Evolutionary conservation across 2,797 vertebrate species (phyloP).

Genomic region (Heterohyrax brucei): DNA sequence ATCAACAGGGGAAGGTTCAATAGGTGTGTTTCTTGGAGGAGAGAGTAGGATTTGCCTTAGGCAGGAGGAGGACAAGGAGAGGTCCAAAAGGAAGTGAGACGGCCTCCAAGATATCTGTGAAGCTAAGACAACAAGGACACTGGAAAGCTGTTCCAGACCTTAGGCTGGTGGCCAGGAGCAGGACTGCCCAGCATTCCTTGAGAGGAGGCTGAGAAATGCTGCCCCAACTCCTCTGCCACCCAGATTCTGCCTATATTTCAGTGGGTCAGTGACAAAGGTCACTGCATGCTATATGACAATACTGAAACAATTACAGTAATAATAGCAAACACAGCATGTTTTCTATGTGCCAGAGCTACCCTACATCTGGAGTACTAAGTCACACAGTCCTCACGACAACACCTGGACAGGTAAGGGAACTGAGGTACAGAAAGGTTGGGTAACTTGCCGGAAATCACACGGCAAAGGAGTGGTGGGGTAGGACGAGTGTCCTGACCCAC

Average conservation of each 20-base stretch:
- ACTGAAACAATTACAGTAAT: too few species aligned
- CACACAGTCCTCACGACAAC: neutral
- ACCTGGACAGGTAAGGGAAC: neutral
- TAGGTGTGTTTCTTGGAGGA: neutral
- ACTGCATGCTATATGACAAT: neutral
- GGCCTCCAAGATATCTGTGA: neutral
- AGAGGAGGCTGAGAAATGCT: neutral
- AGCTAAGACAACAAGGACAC: neutral
- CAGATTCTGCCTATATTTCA: neutral
- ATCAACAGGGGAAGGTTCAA: neutral
- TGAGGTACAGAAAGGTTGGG: neutral
- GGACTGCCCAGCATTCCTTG: too few species aligned
- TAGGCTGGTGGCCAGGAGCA: neutral
- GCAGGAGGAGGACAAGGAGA: neutral
- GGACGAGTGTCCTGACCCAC: neutral
- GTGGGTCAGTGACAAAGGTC: neutral
- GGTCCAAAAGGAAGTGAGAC: neutral
- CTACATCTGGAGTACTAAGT: neutral
- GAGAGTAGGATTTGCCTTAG: neutral
- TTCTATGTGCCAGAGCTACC: neutral
- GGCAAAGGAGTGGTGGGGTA: neutral
- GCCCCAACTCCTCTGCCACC: too few species aligned
- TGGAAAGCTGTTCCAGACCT: neutral
- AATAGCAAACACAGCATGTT: accelerated
- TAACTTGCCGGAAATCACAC: neutral